Base-by-base conservation (phyloP, 2,797 vertebrate species). In the Alectoris magna region DNA sequence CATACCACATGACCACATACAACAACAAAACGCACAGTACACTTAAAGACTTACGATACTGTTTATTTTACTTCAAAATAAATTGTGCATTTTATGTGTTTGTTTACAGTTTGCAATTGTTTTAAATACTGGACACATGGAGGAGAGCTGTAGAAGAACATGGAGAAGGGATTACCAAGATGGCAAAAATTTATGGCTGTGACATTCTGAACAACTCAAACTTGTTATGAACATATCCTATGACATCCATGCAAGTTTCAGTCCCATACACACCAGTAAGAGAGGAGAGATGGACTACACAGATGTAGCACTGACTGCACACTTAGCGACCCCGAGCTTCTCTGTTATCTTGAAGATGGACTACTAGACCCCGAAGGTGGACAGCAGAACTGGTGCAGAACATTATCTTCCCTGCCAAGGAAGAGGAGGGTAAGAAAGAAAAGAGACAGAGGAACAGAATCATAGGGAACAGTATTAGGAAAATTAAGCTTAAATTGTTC, bases 301-400 rank as follows among this genome's bases (percentile, higher is more conserved):
- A 93, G 88, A 36, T 87, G 91, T 74, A 56, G 95, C 92, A 81
- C 87, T 93, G 94, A 21, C 66, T 92, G 95, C 90, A 81, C 86
- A 73, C 64, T 89, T 92, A 96, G 90, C 67, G 87, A 93, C 68
- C 94, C 91, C 95, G 71, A 94, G 84, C 94, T 87, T 62, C 91
- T 85, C 88, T 96, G 96, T 97, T 92, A 94, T 97, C 97, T 97
- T 84, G 95, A 98, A 84, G 96, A 97, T 88, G 97, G 97, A 90
- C 96, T 98, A 95, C 97, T 96, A 96, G 96, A 97, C 93, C 97
- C 97, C 82, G 95, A 98, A 90, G 98, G 96, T 12, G 95, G 97
- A 94, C 96, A 98, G 96, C 95, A 98, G 96, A 98, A 97, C 90
- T 96, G 97, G 96, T 97, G 97, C 87, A 97, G 96, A 95, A 96